A percentile compares a stretch with the other conserved stretches of the same genome.
Conservation (phyloP, 2,888 invertebrate species). For the Caenorhabditis sulstoni region DNA sequence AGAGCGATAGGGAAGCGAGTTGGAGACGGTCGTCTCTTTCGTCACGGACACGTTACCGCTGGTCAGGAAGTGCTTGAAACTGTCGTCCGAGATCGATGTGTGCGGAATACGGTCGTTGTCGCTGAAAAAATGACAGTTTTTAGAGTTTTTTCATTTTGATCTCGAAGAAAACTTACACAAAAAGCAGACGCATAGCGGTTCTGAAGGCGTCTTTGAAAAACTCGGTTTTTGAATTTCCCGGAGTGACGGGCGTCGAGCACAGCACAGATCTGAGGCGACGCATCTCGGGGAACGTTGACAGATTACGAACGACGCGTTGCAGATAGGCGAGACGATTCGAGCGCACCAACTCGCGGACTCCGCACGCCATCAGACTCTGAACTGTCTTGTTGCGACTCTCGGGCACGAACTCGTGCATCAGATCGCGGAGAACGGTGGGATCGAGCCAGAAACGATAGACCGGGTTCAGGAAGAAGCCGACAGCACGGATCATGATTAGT, state of each 20-base stretch:
- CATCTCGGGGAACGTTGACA: conserved; percentile 74
- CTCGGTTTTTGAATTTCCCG: conserved; percentile 64
- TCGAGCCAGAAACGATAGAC: conserved; percentile 79
- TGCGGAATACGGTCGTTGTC: conserved; percentile 64
- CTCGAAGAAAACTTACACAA: conserved; percentile 65
- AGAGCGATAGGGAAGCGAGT: conserved; percentile 61
- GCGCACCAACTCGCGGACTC: conserved; percentile 75
- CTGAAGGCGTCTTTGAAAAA: conserved; percentile 77
- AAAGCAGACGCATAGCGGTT: conserved; percentile 73
- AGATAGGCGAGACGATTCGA: conserved; percentile 73
- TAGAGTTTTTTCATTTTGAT: no score
- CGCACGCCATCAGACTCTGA: conserved; percentile 77
- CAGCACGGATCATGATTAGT: conserved; percentile 77
- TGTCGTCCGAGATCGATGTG: conserved; percentile 35
- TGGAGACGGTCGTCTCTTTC: conserved; percentile 51
- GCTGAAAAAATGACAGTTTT: no score
- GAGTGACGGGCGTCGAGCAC: conserved; percentile 57
- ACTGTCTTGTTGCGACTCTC: conserved; percentile 70
- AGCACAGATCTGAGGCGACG: conserved; percentile 67
- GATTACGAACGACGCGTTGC: conserved; percentile 75
- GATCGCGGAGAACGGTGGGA: conserved; percentile 76
- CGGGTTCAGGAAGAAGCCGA: conserved; percentile 79
- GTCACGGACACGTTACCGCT: conserved; percentile 50
- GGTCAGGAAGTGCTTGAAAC: conserved; percentile 54
- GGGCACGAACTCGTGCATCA: conserved; percentile 80